Conservation (phyloP, 2,888 invertebrate species). For the Brenthis ino region DNA sequence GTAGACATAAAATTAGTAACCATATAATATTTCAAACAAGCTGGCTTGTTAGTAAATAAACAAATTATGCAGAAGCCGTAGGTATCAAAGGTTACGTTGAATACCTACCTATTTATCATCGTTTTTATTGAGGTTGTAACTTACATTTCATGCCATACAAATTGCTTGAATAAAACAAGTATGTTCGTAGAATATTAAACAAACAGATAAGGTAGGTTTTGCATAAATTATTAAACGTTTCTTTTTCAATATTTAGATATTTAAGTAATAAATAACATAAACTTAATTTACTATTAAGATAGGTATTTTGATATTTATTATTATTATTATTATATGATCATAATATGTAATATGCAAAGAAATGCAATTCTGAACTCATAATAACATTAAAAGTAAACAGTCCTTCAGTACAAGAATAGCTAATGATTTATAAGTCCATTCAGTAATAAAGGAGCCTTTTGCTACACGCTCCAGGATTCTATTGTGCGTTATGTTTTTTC, state of each 20-base stretch:
- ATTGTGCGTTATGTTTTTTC: too few relatives aligned
- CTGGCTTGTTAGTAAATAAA: constrained; percentile 33
- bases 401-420: too few relatives aligned
- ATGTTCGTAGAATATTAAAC: constrained; percentile 12
- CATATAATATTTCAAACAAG: constrained; percentile 16
- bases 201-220: background rate
- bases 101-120: constrained; percentile 21
- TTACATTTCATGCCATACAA: constrained; percentile 11
- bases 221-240: background rate
- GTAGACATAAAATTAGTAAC: constrained; percentile 14
- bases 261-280: background rate
- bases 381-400: too few relatives aligned
- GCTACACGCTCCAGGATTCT: too few relatives aligned
- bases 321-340: too few relatives aligned
- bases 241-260: background rate
- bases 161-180: constrained; percentile 19
- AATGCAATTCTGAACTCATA: too few relatives aligned
- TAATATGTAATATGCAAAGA: too few relatives aligned
- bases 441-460: too few relatives aligned
- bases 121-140: constrained; percentile 24
- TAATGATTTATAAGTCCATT: too few relatives aligned
- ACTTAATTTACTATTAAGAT: background rate
- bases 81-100: constrained; percentile 28
- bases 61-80: constrained; percentile 31
- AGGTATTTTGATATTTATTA: too few relatives aligned